Conservation (phyloP, 2,797 vertebrate genomes). For the Danio choprae region DNA sequence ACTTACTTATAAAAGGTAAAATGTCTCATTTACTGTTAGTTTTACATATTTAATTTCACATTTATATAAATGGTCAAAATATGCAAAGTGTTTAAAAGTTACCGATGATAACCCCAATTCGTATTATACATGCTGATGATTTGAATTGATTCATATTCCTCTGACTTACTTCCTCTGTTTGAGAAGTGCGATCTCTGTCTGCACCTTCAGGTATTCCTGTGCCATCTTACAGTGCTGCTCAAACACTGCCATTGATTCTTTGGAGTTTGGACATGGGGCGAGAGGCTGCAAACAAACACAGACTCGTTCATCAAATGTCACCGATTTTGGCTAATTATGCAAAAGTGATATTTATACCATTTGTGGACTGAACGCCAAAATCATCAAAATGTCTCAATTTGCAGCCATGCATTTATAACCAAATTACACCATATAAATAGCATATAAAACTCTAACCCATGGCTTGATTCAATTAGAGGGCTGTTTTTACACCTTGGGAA, state of each 20-base stretch:
- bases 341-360: slow-evolving; percentile 68
- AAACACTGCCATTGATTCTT: slow-evolving; percentile 99
- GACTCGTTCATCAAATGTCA: slow-evolving; percentile 65
- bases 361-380: slow-evolving; percentile 60
- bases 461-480: slow-evolving; percentile 53
- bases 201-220: slow-evolving; percentile 99
- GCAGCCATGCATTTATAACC: slow-evolving; percentile 65
- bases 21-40: neutral
- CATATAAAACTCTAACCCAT: slow-evolving; percentile 58
- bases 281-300: slow-evolving; percentile 85
- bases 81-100: neutral
- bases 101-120: neutral
- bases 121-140: neutral
- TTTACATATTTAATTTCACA: neutral
- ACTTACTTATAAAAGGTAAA: neutral
- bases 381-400: slow-evolving; percentile 43
- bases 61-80: neutral
- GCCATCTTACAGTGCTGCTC: slow-evolving; percentile 99
- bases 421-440: slow-evolving; percentile 67
- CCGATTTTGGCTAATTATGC: slow-evolving; percentile 65
- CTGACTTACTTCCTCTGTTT: slow-evolving; percentile 96
- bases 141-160: neutral
- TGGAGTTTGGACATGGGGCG: slow-evolving; percentile 98
- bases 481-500: slow-evolving; percentile 40
- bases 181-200: slow-evolving; percentile 97